phyloP scores from a whole-genome alignment of 2,888 invertebrate genomes.

The Mythimna loreyi region DNA sequence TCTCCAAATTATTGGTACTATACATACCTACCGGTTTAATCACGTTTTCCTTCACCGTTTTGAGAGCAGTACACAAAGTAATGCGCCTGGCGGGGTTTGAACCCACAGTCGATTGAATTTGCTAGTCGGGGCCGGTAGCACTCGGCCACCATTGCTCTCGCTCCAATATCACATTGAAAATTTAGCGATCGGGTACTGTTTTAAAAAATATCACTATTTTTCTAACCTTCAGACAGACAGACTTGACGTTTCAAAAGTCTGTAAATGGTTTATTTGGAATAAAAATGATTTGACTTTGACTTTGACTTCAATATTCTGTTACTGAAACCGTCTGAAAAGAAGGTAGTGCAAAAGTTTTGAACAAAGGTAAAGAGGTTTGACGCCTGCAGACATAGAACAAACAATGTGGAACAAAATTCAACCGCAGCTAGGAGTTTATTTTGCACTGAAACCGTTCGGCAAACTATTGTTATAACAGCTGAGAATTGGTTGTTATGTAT shows the following conservation, averaged over 20 bases:
- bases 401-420: conserved; percentile 67
- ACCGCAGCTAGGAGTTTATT: conserved; percentile 62
- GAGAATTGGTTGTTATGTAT: conserved; percentile 38
- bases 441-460: conserved; percentile 51
- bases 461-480: conserved; percentile 50
- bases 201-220: conserved; percentile 43
- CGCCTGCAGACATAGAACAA: conserved; percentile 73
- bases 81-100: no score
- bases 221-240: no score
- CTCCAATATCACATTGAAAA: background rate
- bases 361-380: conserved; percentile 72
- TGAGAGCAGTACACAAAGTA: no score
- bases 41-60: no score
- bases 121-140: no score
- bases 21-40: no score
- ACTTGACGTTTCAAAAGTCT: no score
- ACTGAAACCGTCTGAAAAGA: conserved; percentile 70
- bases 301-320: conserved; percentile 47
- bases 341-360: conserved; percentile 69
- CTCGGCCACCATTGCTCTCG: no score
- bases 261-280: no score
- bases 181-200: conserved; percentile 9
- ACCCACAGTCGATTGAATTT: no score
- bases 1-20: no score
- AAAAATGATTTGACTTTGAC: no score